Evolutionary conservation across 2,797 vertebrate species (phyloP).

Genomic region (Anniella stebbinsi): DNA sequence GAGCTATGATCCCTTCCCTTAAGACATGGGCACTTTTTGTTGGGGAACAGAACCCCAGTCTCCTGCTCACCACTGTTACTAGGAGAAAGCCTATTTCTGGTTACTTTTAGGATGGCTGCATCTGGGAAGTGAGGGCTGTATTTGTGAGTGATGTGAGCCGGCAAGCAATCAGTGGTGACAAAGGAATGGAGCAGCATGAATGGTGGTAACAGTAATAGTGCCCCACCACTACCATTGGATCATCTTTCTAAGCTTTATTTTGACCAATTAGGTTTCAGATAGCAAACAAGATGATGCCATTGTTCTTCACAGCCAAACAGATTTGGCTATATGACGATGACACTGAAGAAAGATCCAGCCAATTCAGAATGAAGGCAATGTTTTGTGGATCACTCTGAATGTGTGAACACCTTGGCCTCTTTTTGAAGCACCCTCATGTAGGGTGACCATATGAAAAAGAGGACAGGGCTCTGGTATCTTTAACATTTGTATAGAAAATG

Average conservation of each 20-base stretch:
- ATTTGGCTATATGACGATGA: too few relatives aligned
- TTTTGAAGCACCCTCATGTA: neutral
- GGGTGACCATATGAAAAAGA: too few relatives aligned
- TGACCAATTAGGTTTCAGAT: neutral
- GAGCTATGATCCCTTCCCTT: too few relatives aligned
- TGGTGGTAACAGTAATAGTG: neutral
- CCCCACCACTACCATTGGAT: neutral
- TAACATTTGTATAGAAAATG: too few relatives aligned
- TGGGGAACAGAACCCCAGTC: too few relatives aligned
- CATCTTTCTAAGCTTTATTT: neutral
- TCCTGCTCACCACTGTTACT: too few relatives aligned
- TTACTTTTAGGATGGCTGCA: neutral
- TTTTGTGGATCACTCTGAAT: neutral
- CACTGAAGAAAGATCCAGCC: too few relatives aligned
- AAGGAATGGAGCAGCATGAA: neutral
- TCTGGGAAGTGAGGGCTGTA: neutral
- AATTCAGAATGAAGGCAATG: neutral
- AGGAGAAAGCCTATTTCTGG: too few relatives aligned
- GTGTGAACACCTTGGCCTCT: neutral
- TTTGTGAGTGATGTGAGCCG: neutral
- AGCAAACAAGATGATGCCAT: neutral
- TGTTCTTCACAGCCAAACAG: neutral
- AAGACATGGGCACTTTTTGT: too few relatives aligned
- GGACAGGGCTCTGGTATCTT: too few relatives aligned
- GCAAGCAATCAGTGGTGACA: neutral